Evolutionary conservation across 2,888 invertebrate species (phyloP).

Genomic region (Microctonus hyperodae): DNA sequence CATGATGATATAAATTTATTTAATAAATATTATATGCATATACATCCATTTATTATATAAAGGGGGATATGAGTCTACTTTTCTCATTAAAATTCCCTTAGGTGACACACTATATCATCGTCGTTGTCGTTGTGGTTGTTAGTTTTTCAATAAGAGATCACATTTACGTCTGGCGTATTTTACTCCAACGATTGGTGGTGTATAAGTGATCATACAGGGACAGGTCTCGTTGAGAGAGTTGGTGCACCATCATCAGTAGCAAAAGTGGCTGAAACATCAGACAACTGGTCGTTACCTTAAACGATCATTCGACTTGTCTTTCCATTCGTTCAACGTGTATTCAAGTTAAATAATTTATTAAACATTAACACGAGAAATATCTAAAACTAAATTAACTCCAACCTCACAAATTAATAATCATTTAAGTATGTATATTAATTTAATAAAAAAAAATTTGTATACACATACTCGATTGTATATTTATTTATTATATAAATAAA

Average conservation of each 20-base stretch:
- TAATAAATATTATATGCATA: too few species aligned
- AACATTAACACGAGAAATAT: background rate
- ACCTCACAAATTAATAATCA: too few species aligned
- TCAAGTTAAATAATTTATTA: background rate
- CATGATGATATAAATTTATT: too few species aligned
- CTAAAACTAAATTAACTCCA: background rate
- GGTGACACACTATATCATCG: background rate
- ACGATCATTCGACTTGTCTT: conserved; percentile 15
- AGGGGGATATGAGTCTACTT: background rate
- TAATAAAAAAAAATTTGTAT: too few species aligned
- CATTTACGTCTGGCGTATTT: background rate
- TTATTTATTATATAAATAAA: too few species aligned
- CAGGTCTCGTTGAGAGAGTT: background rate
- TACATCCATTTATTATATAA: background rate
- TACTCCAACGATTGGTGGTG: background rate
- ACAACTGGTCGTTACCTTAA: conserved; percentile 23
- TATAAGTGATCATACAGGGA: background rate
- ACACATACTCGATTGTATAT: too few species aligned
- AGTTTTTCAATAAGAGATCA: conserved; percentile 2
- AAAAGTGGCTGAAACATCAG: background rate
- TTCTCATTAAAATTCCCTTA: background rate
- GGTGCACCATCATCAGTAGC: background rate
- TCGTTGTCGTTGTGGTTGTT: background rate
- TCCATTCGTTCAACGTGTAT: background rate
- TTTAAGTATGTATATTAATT: background rate